Evolutionary conservation across 2,888 invertebrate species (phyloP).

Genomic region (Hoplodrina blanda): DNA sequence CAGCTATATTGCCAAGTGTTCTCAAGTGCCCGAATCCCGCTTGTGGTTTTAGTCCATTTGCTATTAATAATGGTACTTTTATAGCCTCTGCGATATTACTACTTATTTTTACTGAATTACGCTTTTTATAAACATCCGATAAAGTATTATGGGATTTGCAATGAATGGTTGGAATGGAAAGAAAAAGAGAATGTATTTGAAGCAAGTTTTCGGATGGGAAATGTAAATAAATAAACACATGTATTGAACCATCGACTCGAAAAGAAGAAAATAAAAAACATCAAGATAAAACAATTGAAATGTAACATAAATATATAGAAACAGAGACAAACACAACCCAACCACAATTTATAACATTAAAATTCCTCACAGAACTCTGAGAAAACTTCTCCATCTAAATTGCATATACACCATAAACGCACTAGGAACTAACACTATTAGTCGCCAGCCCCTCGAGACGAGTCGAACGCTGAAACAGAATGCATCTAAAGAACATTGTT

Average conservation of each 20-base stretch:
- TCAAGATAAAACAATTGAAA: neutral
- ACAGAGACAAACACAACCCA: neutral
- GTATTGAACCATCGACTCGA: too few relatives aligned
- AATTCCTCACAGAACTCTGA: slow-evolving; percentile 24
- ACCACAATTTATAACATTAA: slow-evolving; percentile 11
- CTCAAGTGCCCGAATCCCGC: slow-evolving; percentile 69
- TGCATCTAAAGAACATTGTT: slow-evolving; percentile 83
- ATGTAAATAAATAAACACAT: neutral
- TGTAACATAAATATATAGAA: neutral
- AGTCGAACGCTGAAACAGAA: slow-evolving; percentile 67
- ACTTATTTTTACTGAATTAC: slow-evolving; percentile 66
- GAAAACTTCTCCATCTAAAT: slow-evolving; percentile 47
- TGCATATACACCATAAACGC: slow-evolving; percentile 58
- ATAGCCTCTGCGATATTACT: slow-evolving; percentile 65
- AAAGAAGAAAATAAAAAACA: too few relatives aligned
- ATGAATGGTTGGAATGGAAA: slow-evolving; percentile 13
- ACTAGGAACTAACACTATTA: slow-evolving; percentile 72
- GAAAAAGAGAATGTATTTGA: neutral
- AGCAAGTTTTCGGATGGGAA: neutral
- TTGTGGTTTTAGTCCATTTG: slow-evolving; percentile 67
- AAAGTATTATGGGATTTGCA: slow-evolving; percentile 47
- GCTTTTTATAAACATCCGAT: slow-evolving; percentile 60
- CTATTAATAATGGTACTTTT: slow-evolving; percentile 70
- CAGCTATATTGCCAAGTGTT: slow-evolving; percentile 68
- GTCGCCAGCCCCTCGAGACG: slow-evolving; percentile 68